Conservation (phyloP, 2,888 invertebrate genomes). For the Hartigia nigra region DNA sequence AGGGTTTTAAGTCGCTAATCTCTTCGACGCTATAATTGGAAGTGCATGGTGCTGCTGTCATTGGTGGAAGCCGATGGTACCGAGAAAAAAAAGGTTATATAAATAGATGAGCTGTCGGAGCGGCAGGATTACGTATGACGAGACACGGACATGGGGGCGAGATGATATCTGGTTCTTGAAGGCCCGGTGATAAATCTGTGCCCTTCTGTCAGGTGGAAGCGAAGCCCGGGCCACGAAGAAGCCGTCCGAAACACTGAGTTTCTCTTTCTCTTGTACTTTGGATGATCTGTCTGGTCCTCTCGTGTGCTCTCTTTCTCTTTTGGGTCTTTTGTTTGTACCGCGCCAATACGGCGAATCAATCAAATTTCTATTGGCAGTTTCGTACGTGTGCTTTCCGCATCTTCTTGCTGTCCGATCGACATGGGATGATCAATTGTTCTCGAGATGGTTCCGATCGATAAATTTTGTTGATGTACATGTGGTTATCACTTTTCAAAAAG, state of each 20-base stretch:
- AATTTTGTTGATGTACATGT: background rate
- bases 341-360: slow-evolving; percentile 46
- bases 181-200: slow-evolving; percentile 62
- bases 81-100: slow-evolving; percentile 43
- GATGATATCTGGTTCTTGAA: slow-evolving; percentile 62
- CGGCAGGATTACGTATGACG: slow-evolving; percentile 50
- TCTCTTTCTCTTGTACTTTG: background rate
- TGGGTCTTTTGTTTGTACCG: background rate
- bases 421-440: background rate
- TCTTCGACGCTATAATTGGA: background rate
- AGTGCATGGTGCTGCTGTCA: background rate
- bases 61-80: slow-evolving; percentile 21
- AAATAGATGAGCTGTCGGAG: slow-evolving; percentile 54
- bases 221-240: slow-evolving; percentile 16
- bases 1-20: background rate
- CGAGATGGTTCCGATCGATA: background rate
- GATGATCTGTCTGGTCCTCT: background rate
- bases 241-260: slow-evolving; percentile 10
- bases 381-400: background rate
- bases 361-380: slow-evolving; percentile 34
- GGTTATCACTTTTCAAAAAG: background rate
- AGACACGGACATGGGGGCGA: slow-evolving; percentile 47
- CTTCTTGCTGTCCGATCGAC: background rate
- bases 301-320: background rate
- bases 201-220: slow-evolving; percentile 51